Evolutionary conservation across 2,888 invertebrate species (phyloP), one percentile per base, ranked within the genome.

Genomic region (Autographa pulchrina): DNA sequence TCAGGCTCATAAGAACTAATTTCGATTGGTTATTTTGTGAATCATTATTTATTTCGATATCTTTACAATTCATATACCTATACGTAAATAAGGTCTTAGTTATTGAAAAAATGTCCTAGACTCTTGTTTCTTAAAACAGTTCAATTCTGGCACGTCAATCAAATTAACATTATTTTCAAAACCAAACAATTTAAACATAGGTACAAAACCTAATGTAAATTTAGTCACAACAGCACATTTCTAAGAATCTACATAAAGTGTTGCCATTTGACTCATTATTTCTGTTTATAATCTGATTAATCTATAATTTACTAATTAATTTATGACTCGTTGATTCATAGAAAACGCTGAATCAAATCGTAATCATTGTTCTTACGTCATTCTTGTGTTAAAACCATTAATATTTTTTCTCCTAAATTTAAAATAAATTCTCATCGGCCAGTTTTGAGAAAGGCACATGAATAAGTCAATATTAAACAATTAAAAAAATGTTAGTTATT

Each of bases 251-350:
- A 62, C 25, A 43, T 6, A 62, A 58, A 67, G 58, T 58, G 56
- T 35, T 62, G 52, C 25, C 52, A 35, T 41, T 68, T 77, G 73
- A 74, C 20, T 72, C 56, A 62, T 67, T 65, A 59, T 20, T 70
- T 38, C 71, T 63, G 68, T 72, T 72, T 68, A 72, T 68, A 75
- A 65, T 72, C 63, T 65, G 68, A 68, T 70, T 69, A 75, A 75
- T 75, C 73, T 48, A n/a, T 48, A 72, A 77, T 71, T 43, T 62
- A 70, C 69, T 74, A 71, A 77, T 75, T 77, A 75, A 77, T 73
- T 75, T 71, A 74, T 75, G 70, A 74, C 20, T 76, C 60, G 62
- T 62, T 25, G 25, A 54, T 56, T 56, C 54, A 56, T 20, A 56
- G 54, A 56, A 56, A 25, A 56, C 25, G 20, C 25, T 25, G 25